Evolutionary conservation across 1,140 invertebrate genomes (phyloP), one percentile per base, ranked within the genome.

Genomic region (Zophobas morio): DNA sequence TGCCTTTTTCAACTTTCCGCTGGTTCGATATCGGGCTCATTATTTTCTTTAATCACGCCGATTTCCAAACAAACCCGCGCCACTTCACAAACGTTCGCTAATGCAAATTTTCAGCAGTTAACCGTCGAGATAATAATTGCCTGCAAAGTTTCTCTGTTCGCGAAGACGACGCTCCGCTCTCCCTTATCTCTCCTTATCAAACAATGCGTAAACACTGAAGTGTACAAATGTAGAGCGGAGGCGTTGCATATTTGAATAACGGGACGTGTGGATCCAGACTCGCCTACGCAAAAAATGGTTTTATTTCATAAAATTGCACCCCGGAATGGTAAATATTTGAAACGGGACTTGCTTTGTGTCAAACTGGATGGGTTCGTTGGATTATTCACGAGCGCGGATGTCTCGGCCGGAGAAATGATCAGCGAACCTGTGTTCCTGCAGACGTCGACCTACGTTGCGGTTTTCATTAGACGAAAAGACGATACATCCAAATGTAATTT

Each of bases 31-130:
- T 66, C 60, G n/a, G 8, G 37, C 60, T 66, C 60, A 66, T 66
- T 66, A 66, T 66, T 66, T 66, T 42, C 37, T 39, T 32, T 66
- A 66, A 66, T 66, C 60, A 66, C 39, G 37, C 5, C 42, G 60
- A 66, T 66, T 66, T 47, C 60, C 60, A 66, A 66, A 66, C 60
- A 66, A 66, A 42, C 60, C 32, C 60, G 39, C 60, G 37, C n/a
- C 40, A 66, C 60, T 66, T 42, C 60, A 42, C 20, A 63, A 40
- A 63, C 57, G 57, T 63, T 63, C 57, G 34, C 60, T 66, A 42
- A 66, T 66, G 60, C 60, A 66, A 66, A 66, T 66, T 66, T 66
- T 66, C 60, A 66, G 60, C 60, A 66, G 60, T 66, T 66, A 66
- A 66, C 60, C 60, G 60, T 66, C 60, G 39, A 66, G 60, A 66